Evolutionary conservation across 1,140 invertebrate species (phyloP).

Genomic region (Pachypeltis micranthus): DNA sequence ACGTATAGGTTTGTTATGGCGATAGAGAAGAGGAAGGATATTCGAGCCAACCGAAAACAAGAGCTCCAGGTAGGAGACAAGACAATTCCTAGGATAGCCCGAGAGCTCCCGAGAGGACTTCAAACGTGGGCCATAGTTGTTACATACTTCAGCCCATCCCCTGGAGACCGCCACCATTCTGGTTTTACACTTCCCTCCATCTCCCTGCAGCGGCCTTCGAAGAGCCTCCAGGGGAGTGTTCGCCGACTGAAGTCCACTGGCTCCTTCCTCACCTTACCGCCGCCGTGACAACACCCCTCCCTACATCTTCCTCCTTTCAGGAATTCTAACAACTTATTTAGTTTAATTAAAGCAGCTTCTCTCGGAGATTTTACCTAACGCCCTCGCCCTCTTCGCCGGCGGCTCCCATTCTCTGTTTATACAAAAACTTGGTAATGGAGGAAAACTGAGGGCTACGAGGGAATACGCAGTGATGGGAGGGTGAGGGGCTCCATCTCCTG

Average conservation of each 20-base stretch:
- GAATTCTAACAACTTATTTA: constrained; percentile 18
- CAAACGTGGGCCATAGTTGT: not conserved
- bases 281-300: not conserved
- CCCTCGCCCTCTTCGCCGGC: not conserved
- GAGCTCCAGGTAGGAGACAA: no score
- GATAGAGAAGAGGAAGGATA: no score
- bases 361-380: not conserved
- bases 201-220: no score
- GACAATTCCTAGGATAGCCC: constrained; percentile 4
- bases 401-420: not conserved
- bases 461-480: no score
- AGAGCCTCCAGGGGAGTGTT: no score
- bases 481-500: no score
- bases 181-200: no score
- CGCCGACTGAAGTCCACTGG: no score
- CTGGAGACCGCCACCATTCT: no score
- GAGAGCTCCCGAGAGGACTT: not conserved
- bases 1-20: no score
- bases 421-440: not conserved
- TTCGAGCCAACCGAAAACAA: no score
- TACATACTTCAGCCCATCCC: not conserved
- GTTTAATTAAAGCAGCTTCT: constrained; percentile 11
- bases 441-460: not conserved
- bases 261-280: no score
- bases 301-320: not conserved